phyloP scores from a whole-genome alignment of 1,140 invertebrate genomes.

The Pachypeltis micranthus region DNA sequence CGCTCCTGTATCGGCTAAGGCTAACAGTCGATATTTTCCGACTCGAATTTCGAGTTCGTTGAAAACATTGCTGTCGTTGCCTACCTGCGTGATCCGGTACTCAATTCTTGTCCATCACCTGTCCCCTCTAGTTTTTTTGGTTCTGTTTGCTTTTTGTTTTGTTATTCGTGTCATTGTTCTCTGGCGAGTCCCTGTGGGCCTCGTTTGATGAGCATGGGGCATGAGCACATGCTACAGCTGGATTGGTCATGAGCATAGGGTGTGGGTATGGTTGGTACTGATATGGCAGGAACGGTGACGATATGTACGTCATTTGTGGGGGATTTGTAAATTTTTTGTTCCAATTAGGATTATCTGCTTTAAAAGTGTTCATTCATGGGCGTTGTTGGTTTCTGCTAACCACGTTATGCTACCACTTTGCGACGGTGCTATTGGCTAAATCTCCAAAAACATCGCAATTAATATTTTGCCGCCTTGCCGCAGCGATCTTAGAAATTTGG shows the following conservation, averaged over 20 bases:
- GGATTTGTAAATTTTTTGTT: too few species aligned
- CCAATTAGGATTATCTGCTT: too few species aligned
- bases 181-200: background rate
- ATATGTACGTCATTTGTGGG: too few species aligned
- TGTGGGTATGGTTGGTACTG: background rate
- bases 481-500: too few species aligned
- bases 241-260: background rate
- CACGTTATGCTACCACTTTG: too few species aligned
- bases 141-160: background rate
- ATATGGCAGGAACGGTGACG: too few species aligned
- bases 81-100: background rate
- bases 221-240: background rate
- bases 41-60: background rate
- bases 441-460: too few species aligned
- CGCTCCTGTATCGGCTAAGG: background rate
- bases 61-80: background rate
- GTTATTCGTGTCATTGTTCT: background rate
- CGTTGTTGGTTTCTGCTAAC: too few species aligned
- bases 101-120: background rate
- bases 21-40: background rate
- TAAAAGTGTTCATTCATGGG: too few species aligned
- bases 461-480: too few species aligned
- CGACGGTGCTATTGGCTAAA: too few species aligned
- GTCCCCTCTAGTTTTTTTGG: background rate
- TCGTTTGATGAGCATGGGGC: background rate